These are phyloP conservation scores for Galerucella pusilla DNA, from an alignment of 2,888 invertebrate species.

Conservation along the genomic window DNA sequence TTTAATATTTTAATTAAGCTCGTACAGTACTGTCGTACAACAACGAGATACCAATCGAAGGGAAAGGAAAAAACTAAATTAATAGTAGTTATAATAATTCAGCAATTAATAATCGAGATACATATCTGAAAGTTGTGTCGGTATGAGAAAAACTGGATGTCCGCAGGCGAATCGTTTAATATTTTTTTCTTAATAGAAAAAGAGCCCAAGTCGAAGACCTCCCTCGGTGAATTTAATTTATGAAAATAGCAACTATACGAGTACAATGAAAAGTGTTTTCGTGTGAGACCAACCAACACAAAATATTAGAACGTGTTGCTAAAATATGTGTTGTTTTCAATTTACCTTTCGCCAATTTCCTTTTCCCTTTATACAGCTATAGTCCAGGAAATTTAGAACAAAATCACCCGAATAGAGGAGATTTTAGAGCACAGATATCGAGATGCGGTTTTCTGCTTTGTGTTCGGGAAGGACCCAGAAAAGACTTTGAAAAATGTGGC, in stretches of 20 bases:
- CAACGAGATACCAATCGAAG: conserved; percentile 47
- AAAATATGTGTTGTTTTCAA: neutral
- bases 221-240: conserved; percentile 36
- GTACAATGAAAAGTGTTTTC: conserved; percentile 29
- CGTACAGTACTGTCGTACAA: conserved; percentile 43
- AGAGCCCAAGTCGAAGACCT: conserved; percentile 29
- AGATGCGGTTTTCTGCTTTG: no score
- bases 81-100: conserved; percentile 53
- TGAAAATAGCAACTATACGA: conserved; percentile 31
- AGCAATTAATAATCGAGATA: conserved; percentile 54
- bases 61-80: conserved; percentile 44
- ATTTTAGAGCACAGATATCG: no score
- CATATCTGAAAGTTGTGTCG: conserved; percentile 45
- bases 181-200: conserved; percentile 33
- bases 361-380: no score
- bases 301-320: conserved; percentile 1
- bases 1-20: conserved; percentile 52
- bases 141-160: conserved; percentile 44
- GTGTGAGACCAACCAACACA: conserved; percentile 3
- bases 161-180: conserved; percentile 31
- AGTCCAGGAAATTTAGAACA: no score
- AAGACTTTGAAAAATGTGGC: no score
- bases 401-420: no score
- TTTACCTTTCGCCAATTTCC: no score
- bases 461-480: no score